Conservation (phyloP, 2,113 vertebrate species). For the Charina bottae region DNA sequence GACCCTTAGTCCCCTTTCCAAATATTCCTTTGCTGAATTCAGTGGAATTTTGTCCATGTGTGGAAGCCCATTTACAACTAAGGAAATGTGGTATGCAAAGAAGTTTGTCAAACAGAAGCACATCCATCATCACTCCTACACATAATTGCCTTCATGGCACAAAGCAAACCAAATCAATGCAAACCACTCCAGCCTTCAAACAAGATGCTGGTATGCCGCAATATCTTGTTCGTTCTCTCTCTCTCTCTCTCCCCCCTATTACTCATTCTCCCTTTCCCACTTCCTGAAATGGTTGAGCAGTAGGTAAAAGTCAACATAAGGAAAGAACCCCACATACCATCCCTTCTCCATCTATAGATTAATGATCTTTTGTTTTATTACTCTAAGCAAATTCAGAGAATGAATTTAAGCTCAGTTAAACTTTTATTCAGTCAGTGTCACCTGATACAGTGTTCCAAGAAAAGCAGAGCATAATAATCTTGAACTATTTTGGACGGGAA, state of each 20-base stretch:
- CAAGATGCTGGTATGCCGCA: not conserved
- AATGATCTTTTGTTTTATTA: not conserved
- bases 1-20: not conserved
- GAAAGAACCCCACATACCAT: not conserved
- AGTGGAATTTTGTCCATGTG: not conserved
- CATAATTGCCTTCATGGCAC: not conserved
- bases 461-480: conserved; percentile 42
- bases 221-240: too few relatives aligned
- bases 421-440: conserved; percentile 24
- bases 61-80: not conserved
- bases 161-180: not conserved
- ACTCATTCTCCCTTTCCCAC: not conserved
- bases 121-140: not conserved
- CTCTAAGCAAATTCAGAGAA: not conserved
- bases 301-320: not conserved
- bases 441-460: conserved; percentile 12
- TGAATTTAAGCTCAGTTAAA: not conserved
- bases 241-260: too few relatives aligned
- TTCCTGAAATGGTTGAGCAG: not conserved
- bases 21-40: not conserved
- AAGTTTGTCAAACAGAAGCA: not conserved
- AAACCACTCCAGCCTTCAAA: not conserved
- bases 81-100: not conserved
- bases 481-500: conserved; percentile 39
- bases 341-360: not conserved